phyloP scores from a whole-genome alignment of 2,797 vertebrate species.

The Heterohyrax brucei region DNA sequence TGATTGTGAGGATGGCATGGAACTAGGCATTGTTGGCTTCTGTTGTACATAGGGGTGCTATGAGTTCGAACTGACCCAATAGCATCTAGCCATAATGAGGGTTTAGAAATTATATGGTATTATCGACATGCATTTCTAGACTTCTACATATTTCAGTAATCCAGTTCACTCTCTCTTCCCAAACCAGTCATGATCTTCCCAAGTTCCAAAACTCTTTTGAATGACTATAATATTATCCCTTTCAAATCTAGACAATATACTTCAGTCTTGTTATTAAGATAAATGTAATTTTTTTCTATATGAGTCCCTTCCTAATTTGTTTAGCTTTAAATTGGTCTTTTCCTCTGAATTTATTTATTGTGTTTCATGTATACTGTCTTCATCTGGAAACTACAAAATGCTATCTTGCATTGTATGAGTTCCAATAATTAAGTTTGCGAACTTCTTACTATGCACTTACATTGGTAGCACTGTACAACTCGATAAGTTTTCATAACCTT shows the following conservation, averaged over 20 bases:
- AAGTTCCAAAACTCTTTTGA: neutral
- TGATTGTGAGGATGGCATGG: no score
- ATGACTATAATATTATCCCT: neutral
- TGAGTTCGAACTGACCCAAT: no score
- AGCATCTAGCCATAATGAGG: no score
- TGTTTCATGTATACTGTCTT: neutral
- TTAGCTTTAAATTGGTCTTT: neutral
- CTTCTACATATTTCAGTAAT: neutral
- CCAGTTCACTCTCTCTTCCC: no score
- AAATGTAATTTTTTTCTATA: neutral
- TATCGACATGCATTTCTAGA: neutral
- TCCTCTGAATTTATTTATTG: neutral
- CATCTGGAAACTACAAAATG: neutral
- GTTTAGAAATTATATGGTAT: neutral
- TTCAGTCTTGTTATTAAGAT: neutral
- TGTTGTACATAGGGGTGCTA: no score
- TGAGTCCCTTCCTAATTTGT: neutral
- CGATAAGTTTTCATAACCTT: no score
- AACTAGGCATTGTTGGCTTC: no score
- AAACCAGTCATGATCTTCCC: neutral
- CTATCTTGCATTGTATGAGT: neutral
- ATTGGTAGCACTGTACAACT: no score
- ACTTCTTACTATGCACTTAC: no score
- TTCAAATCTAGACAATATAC: neutral
- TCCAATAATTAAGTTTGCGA: no score